A percentile compares a stretch with the other conserved stretches of the same genome.
These are phyloP conservation scores for Arenaria interpres DNA, from an alignment of 2,113 vertebrate species.

Conservation along the genomic window DNA sequence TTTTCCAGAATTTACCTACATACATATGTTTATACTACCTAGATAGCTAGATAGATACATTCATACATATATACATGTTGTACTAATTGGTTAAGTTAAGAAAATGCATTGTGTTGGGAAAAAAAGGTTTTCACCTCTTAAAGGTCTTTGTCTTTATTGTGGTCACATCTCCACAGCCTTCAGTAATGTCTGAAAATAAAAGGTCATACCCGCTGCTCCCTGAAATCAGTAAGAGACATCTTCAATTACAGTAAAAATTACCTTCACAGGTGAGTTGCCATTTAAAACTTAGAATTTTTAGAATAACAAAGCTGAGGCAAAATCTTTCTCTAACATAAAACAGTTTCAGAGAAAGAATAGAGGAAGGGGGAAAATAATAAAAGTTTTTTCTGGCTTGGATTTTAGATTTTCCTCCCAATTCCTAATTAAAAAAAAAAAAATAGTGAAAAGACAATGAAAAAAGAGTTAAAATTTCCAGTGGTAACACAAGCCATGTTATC, in stretches of 20 bases:
- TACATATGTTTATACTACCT: neutral
- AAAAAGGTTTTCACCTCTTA: neutral
- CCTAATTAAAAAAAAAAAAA: neutral
- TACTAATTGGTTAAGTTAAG: neutral
- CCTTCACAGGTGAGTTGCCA: neutral
- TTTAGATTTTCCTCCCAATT: neutral
- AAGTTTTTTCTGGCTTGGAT: neutral
- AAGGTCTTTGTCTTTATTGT: neutral
- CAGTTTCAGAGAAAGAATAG: neutral
- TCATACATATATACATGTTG: neutral
- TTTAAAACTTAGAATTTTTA: neutral
- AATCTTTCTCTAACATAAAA: neutral
- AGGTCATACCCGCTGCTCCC: neutral
- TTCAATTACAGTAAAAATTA: neutral
- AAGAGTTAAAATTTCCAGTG: neutral
- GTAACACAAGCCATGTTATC: neutral
- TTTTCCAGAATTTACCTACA: neutral
- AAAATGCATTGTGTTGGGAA: neutral
- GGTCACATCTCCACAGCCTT: neutral
- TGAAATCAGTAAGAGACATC: neutral
- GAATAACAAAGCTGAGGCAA: neutral
- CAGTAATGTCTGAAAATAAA: neutral
- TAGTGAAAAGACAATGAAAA: neutral
- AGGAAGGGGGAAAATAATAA: rapidly evolving
- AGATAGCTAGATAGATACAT: neutral